Percentiles rank a stretch among this genome's conserved stretches.
phyloP scores from a whole-genome alignment of 53 echinoderm and acorn worm genomes.

The Echinometra lucunter region DNA sequence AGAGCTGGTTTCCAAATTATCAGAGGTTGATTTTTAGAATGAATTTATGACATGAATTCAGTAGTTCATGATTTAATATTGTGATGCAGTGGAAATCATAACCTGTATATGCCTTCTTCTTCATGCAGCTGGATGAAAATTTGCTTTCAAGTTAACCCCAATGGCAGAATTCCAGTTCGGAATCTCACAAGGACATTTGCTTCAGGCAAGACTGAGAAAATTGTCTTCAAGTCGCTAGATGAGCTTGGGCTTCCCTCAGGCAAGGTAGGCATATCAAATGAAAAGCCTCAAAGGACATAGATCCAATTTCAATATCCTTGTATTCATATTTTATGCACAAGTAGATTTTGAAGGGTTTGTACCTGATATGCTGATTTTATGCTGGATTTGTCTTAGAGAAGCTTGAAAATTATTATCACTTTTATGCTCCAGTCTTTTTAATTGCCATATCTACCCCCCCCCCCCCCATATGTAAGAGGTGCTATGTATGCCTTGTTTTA shows the following conservation, averaged over 20 bases:
- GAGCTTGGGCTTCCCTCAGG: conserved; percentile 93
- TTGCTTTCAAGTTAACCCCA: conserved; percentile 95
- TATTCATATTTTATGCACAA: background rate
- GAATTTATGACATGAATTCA: conserved; percentile 9
- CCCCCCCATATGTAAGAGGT: background rate
- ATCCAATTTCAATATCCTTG: background rate
- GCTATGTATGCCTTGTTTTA: background rate
- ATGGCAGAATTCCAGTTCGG: conserved; percentile 91
- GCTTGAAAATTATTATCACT: no score
- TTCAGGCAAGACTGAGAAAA: conserved; percentile 97
- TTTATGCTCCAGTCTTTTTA: no score
- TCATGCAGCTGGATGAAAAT: conserved; percentile 99
- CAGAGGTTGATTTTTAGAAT: background rate
- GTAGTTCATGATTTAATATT: background rate
- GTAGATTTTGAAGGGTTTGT: background rate
- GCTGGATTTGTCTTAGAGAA: no score
- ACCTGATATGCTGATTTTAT: background rate
- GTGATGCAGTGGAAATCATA: background rate
- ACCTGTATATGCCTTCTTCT: conserved; percentile 36
- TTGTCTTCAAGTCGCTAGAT: conserved; percentile 96
- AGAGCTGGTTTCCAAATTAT: background rate
- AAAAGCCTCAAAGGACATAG: background rate
- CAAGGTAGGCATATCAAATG: conserved; percentile 78
- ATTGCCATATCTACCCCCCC: background rate
- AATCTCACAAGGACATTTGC: conserved; percentile 98